Percentiles rank a stretch among this genome's conserved stretches.
Evolutionary conservation across 1,140 invertebrate species (phyloP).

Genomic region (Polyergus mexicanus): DNA sequence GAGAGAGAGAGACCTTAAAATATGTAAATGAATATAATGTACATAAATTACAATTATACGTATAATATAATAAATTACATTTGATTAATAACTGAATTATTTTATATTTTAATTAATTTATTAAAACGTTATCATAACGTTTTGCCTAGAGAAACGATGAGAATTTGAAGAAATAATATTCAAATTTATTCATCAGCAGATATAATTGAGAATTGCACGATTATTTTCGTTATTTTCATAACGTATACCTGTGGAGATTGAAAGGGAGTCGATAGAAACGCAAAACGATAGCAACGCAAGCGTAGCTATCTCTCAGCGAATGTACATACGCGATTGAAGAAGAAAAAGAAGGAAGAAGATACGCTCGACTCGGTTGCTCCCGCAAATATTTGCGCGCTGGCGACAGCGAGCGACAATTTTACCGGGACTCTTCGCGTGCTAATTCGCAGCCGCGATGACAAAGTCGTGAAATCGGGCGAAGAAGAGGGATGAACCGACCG

Average conservation of each 20-base stretch:
- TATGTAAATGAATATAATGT: not conserved
- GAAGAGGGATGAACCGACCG: not conserved
- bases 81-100: not conserved
- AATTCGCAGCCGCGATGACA: constrained; percentile 53
- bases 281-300: not conserved
- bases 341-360: constrained; percentile 17
- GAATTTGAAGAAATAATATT: not conserved
- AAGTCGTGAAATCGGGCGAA: constrained; percentile 37
- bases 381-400: constrained; percentile 69
- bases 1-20: not conserved
- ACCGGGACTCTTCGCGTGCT: constrained; percentile 43
- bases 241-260: not conserved
- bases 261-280: not conserved
- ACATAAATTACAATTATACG: not conserved
- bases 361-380: constrained; percentile 22
- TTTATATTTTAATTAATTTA: constrained; percentile 22
- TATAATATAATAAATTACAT: not conserved
- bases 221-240: not conserved
- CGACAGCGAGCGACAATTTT: constrained; percentile 66
- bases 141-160: not conserved
- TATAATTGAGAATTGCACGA: not conserved
- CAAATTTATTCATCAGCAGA: not conserved
- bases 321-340: not conserved
- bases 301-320: not conserved
- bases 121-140: not conserved